Conservation (phyloP, 2,113 vertebrate genomes). For the Leiothrix lutea region DNA sequence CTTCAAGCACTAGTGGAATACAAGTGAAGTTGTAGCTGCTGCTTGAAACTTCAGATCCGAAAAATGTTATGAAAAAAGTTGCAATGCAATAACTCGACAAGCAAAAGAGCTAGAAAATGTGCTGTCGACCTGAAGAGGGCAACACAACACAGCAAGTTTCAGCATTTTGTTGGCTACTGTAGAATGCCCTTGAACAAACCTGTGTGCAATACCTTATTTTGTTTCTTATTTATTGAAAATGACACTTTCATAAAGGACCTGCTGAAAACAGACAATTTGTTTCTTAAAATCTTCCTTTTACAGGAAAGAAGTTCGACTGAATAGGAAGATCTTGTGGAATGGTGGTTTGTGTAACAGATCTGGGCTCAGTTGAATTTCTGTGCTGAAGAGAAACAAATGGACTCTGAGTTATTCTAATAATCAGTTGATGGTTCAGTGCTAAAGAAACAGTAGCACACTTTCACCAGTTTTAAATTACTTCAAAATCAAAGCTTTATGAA, state of each 20-base stretch:
- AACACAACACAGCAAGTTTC: slow-evolving; percentile 19
- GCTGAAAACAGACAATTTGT: not conserved
- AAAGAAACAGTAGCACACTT: not conserved
- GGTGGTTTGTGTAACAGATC: not conserved
- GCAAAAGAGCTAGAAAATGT: not conserved
- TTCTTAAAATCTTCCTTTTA: not conserved
- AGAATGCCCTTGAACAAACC: not conserved
- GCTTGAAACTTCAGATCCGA: not conserved
- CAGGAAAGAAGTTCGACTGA: not conserved
- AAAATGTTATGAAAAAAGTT: not conserved
- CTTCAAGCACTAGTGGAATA: not conserved
- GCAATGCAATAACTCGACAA: not conserved
- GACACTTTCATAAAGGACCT: not conserved
- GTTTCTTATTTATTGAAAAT: not conserved
- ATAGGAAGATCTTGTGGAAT: not conserved
- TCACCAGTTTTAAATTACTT: not conserved
- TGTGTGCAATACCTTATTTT: not conserved
- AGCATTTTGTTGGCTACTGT: not conserved
- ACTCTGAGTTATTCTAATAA: not conserved
- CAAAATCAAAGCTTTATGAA: not conserved
- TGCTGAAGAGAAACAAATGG: not conserved
- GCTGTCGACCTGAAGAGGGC: slow-evolving; percentile 50
- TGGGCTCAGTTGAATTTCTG: not conserved
- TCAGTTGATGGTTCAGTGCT: not conserved
- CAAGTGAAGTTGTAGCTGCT: not conserved